Evolutionary conservation across 2,797 vertebrate genomes (phyloP).

Genomic region (Ctenopoma kingsleyae): DNA sequence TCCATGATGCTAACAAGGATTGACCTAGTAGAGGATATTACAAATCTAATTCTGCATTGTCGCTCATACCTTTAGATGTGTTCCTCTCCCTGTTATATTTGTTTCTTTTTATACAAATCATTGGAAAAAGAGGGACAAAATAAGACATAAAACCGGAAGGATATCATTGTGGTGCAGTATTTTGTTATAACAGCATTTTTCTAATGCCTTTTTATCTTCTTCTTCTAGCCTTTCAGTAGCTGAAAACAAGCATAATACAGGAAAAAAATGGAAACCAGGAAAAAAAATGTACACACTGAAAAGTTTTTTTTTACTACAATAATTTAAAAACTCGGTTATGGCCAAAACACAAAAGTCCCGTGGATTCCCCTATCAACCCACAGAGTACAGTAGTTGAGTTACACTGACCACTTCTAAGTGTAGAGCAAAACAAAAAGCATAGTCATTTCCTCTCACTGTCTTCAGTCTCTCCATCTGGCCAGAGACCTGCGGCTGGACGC

Average conservation of each 20-base stretch:
- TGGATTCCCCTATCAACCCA: slow-evolving; percentile 52
- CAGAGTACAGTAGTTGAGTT: slow-evolving; percentile 40
- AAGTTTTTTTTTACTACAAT: slow-evolving; percentile 5
- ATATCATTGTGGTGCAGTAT: neutral
- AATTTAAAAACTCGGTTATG: slow-evolving; percentile 11
- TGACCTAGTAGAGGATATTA: slow-evolving; percentile 4
- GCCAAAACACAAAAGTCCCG: slow-evolving; percentile 46
- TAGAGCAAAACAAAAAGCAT: slow-evolving; percentile 50
- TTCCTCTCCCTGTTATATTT: neutral
- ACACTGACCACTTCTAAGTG: slow-evolving; percentile 50
- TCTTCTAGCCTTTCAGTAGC: slow-evolving; percentile 7
- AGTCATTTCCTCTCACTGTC: slow-evolving; percentile 70
- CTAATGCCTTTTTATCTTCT: no score
- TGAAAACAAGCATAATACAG: slow-evolving; percentile 6
- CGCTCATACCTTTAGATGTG: neutral
- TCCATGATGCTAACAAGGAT: neutral
- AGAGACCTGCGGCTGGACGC: slow-evolving; percentile 71
- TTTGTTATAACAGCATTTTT: slow-evolving; percentile 1
- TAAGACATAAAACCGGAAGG: neutral
- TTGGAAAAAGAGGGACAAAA: neutral
- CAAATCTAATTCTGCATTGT: neutral
- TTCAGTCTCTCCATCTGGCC: slow-evolving; percentile 41
- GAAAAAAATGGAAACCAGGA: slow-evolving; percentile 1
- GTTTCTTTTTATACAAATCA: neutral
- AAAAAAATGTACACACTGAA: neutral